phyloP scores from a whole-genome alignment of 2,888 invertebrate genomes.

The Octodonta nipae region DNA sequence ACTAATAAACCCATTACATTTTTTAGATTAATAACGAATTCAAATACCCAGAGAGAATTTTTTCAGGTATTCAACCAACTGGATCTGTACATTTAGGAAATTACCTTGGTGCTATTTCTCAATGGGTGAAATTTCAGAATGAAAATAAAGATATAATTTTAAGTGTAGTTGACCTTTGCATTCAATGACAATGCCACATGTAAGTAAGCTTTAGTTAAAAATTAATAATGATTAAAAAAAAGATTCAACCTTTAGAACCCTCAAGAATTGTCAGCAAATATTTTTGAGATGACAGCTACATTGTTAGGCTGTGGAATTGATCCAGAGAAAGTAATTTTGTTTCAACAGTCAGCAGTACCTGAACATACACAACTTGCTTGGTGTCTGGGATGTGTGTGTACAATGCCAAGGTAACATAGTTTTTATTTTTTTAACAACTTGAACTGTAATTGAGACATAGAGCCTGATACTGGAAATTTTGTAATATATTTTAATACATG shows the following conservation, averaged over 20 bases:
- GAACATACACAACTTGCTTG: constrained; percentile 80
- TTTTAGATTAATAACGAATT: too few species aligned
- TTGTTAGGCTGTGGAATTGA: constrained; percentile 84
- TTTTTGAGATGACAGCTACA: constrained; percentile 66
- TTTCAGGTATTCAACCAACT: constrained; percentile 94
- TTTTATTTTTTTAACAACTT: neutral
- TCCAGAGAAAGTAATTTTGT: constrained; percentile 65
- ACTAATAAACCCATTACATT: too few species aligned
- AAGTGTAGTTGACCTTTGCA: constrained; percentile 88
- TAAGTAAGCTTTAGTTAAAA: too few species aligned
- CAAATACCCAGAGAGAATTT: constrained; percentile 45
- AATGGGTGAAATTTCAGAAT: constrained; percentile 74
- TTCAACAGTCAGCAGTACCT: constrained; percentile 75
- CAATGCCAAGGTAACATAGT: constrained; percentile 47
- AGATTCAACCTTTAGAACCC: constrained; percentile 41
- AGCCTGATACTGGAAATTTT: too few species aligned
- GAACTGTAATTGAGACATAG: too few species aligned
- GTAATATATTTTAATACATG: too few species aligned
- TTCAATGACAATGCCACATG: constrained; percentile 75
- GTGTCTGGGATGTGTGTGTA: constrained; percentile 71
- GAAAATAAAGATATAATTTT: constrained; percentile 54
- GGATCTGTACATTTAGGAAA: constrained; percentile 90
- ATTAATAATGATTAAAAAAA: too few species aligned
- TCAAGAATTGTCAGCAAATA: constrained; percentile 46
- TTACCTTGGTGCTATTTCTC: constrained; percentile 83